Conservation (phyloP, 2,797 vertebrate genomes). For the Acropternis orthonyx region DNA sequence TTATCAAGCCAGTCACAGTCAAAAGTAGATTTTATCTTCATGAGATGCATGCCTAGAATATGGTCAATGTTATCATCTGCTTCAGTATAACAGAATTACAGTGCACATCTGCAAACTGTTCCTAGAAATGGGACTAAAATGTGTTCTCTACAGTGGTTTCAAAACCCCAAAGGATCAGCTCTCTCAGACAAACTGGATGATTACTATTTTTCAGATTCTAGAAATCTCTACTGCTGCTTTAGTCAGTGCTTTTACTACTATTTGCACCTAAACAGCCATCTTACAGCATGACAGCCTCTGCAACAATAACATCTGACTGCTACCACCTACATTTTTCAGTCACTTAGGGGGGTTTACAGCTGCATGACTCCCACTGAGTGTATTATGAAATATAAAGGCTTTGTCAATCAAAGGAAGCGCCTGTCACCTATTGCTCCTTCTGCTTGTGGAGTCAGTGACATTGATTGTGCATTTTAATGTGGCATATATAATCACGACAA, state of each 20-base stretch:
- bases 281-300: background rate
- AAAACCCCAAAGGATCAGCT: background rate
- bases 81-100: background rate
- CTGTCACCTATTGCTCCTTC: slow-evolving; percentile 17
- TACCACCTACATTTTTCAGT: slow-evolving; percentile 10
- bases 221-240: slow-evolving; percentile 6
- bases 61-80: background rate
- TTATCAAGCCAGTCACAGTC: background rate
- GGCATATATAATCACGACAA: background rate
- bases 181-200: background rate
- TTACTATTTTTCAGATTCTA: background rate
- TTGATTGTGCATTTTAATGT: background rate
- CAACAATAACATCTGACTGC: slow-evolving; percentile 19
- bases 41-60: background rate
- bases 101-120: background rate
- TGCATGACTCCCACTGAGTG: background rate
- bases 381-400: background rate
- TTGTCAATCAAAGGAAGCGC: slow-evolving; percentile 24
- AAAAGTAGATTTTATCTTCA: background rate
- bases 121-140: background rate
- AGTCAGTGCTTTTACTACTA: slow-evolving; percentile 26
- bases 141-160: background rate
- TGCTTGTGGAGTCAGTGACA: slow-evolving; percentile 22
- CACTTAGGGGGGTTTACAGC: background rate
- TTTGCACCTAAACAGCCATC: slow-evolving; percentile 17